Evolutionary conservation across 2,888 invertebrate species (phyloP).

Genomic region (Blastobasis lacticolella): DNA sequence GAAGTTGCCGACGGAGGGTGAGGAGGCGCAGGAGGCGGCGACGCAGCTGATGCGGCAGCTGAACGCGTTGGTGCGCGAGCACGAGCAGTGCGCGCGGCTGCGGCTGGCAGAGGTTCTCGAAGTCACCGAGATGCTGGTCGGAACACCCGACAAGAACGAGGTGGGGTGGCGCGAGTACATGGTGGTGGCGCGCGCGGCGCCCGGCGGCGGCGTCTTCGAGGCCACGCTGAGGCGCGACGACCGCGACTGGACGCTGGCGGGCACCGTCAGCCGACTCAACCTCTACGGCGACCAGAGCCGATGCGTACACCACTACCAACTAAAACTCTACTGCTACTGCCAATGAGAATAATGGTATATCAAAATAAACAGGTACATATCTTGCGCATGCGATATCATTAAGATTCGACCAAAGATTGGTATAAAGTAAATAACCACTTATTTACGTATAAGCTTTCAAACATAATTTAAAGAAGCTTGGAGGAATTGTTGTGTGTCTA

Average conservation of each 20-base stretch:
- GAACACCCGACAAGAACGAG: constrained; percentile 41
- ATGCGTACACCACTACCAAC: constrained; percentile 82
- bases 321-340: constrained; percentile 87
- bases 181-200: constrained; percentile 76
- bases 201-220: constrained; percentile 85
- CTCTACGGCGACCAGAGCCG: constrained; percentile 86
- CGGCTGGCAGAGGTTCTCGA: constrained; percentile 76
- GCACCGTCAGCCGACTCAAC: constrained; percentile 85
- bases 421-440: no score
- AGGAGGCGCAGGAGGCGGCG: constrained; percentile 74
- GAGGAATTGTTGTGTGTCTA: no score
- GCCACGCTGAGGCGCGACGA: constrained; percentile 77
- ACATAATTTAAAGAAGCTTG: no score
- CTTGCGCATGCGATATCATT: no score
- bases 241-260: constrained; percentile 69
- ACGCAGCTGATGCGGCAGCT: constrained; percentile 76
- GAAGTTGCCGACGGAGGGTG: constrained; percentile 69
- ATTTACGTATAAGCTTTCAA: no score
- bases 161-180: constrained; percentile 76
- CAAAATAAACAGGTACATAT: no score
- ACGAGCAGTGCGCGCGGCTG: constrained; percentile 79
- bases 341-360: constrained; percentile 11
- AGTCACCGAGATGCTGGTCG: constrained; percentile 76
- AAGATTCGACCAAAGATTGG: no score
- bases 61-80: constrained; percentile 75